These are phyloP conservation scores for Cyphomyrus plagiostoma DNA, from an alignment of 2,113 vertebrate genomes.

Conservation along the genomic window DNA sequence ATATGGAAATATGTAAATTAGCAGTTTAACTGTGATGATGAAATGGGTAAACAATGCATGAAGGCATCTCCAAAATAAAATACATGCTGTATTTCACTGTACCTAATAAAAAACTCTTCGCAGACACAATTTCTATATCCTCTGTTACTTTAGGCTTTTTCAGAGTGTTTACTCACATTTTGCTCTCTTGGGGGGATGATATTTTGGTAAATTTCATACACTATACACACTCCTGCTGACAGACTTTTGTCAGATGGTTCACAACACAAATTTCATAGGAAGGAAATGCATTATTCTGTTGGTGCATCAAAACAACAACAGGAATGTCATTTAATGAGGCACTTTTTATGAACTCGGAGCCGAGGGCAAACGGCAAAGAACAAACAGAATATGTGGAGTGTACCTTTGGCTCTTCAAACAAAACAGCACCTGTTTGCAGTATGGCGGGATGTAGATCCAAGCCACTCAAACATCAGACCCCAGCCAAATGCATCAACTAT, in stretches of 20 bases:
- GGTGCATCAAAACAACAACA: background rate
- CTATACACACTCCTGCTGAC: background rate
- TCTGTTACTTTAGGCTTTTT: background rate
- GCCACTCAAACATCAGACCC: constrained; percentile 22
- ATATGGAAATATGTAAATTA: background rate
- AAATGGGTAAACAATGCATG: background rate
- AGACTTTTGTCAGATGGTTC: background rate
- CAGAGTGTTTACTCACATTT: background rate
- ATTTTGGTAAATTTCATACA: background rate
- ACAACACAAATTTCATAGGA: background rate
- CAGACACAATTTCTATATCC: background rate
- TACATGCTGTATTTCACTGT: background rate
- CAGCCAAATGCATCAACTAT: constrained; percentile 20
- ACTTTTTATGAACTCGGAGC: constrained; percentile 19
- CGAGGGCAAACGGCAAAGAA: constrained; percentile 38
- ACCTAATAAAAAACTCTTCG: background rate
- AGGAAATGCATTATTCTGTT: background rate
- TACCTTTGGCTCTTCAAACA: constrained; percentile 47
- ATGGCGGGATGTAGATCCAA: constrained; percentile 24
- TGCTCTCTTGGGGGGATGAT: background rate
- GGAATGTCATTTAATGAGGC: background rate
- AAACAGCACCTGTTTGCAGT: constrained; percentile 41
- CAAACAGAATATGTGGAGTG: constrained; percentile 24
- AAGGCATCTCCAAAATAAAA: background rate
- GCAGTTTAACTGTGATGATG: background rate